Conservation (phyloP, 2,113 vertebrate genomes). For the Clarias gariepinus region DNA sequence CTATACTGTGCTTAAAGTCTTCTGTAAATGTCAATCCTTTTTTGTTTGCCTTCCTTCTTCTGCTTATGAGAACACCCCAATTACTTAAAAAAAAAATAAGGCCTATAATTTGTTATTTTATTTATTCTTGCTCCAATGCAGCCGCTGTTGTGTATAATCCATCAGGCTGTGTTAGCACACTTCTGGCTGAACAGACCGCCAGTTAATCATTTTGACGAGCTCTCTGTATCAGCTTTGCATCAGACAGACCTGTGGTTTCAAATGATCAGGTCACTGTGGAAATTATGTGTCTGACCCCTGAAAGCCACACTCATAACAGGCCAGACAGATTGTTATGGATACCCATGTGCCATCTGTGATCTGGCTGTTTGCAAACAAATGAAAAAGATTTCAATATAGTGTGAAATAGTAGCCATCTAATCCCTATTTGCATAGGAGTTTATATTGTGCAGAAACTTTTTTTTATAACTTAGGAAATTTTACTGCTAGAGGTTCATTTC, state of each 20-base stretch:
- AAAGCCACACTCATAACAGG: neutral
- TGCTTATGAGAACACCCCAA: no score
- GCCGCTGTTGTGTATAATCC: neutral
- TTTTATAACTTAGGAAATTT: neutral
- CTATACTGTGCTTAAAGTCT: no score
- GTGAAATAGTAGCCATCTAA: neutral
- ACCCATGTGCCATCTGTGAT: neutral
- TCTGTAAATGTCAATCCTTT: no score
- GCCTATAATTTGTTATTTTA: no score
- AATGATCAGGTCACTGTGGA: neutral
- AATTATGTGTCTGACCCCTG: neutral
- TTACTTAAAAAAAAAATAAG: no score
- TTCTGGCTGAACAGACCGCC: neutral
- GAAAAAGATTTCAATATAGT: neutral
- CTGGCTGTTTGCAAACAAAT: neutral
- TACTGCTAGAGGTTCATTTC: neutral
- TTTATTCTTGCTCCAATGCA: no score
- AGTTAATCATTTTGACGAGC: neutral
- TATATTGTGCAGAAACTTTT: neutral
- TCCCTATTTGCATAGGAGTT: neutral
- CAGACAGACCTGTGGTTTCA: neutral
- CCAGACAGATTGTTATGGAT: neutral
- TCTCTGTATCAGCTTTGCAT: neutral
- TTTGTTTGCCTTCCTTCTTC: no score
- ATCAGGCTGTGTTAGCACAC: neutral